phyloP scores from a whole-genome alignment of 2,888 invertebrate species.

The Pterostichus madidus region DNA sequence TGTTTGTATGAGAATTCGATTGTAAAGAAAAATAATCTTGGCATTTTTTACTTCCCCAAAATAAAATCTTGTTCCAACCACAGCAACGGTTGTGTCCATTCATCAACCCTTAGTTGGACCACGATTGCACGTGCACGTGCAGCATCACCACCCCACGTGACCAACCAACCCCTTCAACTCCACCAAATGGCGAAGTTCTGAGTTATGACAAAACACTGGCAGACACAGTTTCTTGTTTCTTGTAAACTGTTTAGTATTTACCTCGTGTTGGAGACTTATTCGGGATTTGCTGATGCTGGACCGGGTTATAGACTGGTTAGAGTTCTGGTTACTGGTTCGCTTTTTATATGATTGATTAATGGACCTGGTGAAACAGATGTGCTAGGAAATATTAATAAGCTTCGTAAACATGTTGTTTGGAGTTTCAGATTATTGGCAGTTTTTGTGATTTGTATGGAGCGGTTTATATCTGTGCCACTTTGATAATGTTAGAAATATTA shows the following conservation, averaged over 20 bases:
- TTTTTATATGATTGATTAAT: conserved; percentile 13
- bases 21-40: too few species aligned
- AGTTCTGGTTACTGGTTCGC: not conserved
- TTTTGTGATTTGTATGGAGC: too few species aligned
- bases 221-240: conserved; percentile 2
- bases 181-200: conserved; percentile 35
- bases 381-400: not conserved
- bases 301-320: conserved; percentile 7
- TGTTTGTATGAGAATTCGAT: too few species aligned
- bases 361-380: conserved; percentile 7
- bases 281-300: conserved; percentile 8
- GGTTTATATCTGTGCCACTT: too few species aligned
- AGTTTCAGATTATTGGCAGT: too few species aligned
- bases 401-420: too few species aligned
- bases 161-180: conserved; percentile 10
- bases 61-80: too few species aligned
- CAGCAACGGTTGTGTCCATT: conserved; percentile 22
- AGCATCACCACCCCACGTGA: conserved; percentile 1
- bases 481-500: too few species aligned
- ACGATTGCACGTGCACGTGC: conserved; percentile 11
- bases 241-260: conserved; percentile 51
- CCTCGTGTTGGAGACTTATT: not conserved
- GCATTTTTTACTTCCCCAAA: too few species aligned
- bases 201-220: conserved; percentile 41
- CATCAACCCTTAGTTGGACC: not conserved